phyloP scores from a whole-genome alignment of 1,140 invertebrate genomes.

The Planococcus citri region DNA sequence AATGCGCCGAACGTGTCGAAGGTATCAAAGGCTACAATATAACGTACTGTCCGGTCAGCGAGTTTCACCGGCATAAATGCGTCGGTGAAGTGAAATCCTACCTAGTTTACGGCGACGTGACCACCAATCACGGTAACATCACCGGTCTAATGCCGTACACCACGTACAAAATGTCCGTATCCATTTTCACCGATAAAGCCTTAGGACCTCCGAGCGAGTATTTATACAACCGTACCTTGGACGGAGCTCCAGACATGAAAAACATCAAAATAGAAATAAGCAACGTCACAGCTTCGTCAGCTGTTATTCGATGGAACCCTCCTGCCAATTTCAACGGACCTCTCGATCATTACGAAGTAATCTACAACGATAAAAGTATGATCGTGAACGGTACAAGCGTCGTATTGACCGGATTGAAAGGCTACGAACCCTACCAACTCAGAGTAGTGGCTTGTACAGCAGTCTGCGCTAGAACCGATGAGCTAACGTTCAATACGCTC shows the following conservation, averaged over 20 bases:
- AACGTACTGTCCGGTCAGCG: slow-evolving; percentile 48
- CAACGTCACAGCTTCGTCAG: slow-evolving; percentile 50
- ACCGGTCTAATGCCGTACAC: slow-evolving; percentile 55
- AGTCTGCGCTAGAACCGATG: slow-evolving; percentile 42
- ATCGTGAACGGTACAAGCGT: slow-evolving; percentile 21
- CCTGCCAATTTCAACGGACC: slow-evolving; percentile 59
- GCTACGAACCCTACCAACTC: slow-evolving; percentile 51
- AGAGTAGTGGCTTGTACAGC: slow-evolving; percentile 56
- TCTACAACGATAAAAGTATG: slow-evolving; percentile 32
- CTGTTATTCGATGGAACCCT: slow-evolving; percentile 52
- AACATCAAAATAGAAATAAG: slow-evolving; percentile 41
- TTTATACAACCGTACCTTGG: slow-evolving; percentile 53
- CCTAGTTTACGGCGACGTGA: background rate
- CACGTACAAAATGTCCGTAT: slow-evolving; percentile 58
- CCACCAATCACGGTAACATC: slow-evolving; percentile 31
- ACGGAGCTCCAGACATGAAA: slow-evolving; percentile 48
- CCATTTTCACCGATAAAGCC: slow-evolving; percentile 57
- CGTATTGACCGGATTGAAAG: slow-evolving; percentile 33
- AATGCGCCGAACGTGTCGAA: slow-evolving; percentile 51
- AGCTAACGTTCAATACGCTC: slow-evolving; percentile 29
- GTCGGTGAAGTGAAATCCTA: background rate
- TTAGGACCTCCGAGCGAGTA: slow-evolving; percentile 54
- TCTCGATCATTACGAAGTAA: slow-evolving; percentile 55
- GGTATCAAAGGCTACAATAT: slow-evolving; percentile 51
- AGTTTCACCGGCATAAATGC: slow-evolving; percentile 18